Evolutionary conservation across 1,140 invertebrate genomes (phyloP).

Genomic region (Drosophila mojavensis): DNA sequence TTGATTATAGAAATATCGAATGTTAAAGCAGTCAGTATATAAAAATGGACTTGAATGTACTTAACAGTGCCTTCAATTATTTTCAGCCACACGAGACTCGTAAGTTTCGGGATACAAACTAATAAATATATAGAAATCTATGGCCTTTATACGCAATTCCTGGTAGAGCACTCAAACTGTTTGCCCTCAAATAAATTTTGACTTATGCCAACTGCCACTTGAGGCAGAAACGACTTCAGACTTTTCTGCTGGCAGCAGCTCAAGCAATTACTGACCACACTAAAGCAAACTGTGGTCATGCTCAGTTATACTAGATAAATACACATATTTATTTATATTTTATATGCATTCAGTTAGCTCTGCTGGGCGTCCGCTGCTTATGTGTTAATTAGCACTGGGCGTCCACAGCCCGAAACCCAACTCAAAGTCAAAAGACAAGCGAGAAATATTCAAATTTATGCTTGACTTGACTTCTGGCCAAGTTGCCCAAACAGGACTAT

Average conservation of each 20-base stretch:
- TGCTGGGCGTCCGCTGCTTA: conserved; percentile 54
- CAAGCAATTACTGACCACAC: conserved; percentile 47
- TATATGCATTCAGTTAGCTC: neutral
- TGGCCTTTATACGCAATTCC: neutral
- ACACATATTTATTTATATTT: neutral
- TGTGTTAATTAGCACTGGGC: conserved; percentile 65
- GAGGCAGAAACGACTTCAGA: neutral
- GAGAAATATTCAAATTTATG: conserved; percentile 76
- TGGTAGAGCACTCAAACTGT: neutral
- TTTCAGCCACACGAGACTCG: no score
- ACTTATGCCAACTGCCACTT: neutral
- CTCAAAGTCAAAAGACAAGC: conserved; percentile 65
- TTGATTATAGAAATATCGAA: no score
- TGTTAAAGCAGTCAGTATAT: no score
- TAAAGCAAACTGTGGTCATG: conserved; percentile 24
- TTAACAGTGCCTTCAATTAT: no score
- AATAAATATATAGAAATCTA: no score
- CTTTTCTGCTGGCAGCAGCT: no score
- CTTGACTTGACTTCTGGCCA: conserved; percentile 53
- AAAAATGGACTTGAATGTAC: no score
- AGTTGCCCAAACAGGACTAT: conserved; percentile 17
- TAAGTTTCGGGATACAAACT: no score
- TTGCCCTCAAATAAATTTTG: neutral
- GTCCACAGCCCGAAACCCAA: conserved; percentile 42
- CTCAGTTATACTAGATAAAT: conserved; percentile 2